A percentile compares a stretch with the other conserved stretches of the same genome.
These are phyloP conservation scores for Drosophila koepferae DNA, from an alignment of 2,888 invertebrate species.

Conservation along the genomic window DNA sequence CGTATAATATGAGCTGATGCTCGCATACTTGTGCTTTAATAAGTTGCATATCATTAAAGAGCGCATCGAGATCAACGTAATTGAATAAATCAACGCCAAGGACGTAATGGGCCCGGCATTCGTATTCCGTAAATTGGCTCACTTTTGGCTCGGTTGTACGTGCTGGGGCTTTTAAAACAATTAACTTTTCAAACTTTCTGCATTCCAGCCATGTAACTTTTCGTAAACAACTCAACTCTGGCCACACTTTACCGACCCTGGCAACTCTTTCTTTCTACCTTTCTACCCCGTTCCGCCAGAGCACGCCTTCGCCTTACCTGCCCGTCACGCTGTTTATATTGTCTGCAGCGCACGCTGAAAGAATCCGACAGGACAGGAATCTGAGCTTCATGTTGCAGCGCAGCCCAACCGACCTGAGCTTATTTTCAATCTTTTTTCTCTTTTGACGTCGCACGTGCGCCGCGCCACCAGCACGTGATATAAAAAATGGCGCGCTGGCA, in stretches of 20 bases:
- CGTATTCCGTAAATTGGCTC: slow-evolving; percentile 32
- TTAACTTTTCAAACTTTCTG: slow-evolving; percentile 66
- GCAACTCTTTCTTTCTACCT: slow-evolving; percentile 31
- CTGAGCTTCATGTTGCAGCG: slow-evolving; percentile 49
- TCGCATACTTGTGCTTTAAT: slow-evolving; percentile 40
- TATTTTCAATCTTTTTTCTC: slow-evolving; percentile 58
- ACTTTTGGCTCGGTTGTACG: slow-evolving; percentile 45
- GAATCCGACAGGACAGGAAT: slow-evolving; percentile 67
- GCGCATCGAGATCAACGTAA: slow-evolving; percentile 44
- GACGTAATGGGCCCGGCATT: slow-evolving; percentile 17
- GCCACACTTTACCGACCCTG: slow-evolving; percentile 19
- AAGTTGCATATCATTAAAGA: slow-evolving; percentile 53
- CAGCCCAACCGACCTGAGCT: slow-evolving; percentile 53
- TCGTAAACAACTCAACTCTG: slow-evolving; percentile 37
- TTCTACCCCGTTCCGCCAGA: background rate
- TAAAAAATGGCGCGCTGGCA: slow-evolving; percentile 54
- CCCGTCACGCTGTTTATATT: slow-evolving; percentile 60
- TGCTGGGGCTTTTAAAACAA: slow-evolving; percentile 70
- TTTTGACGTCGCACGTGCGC: slow-evolving; percentile 52
- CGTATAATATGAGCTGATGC: slow-evolving; percentile 30
- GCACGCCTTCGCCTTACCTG: slow-evolving; percentile 18
- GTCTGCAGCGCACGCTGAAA: slow-evolving; percentile 53
- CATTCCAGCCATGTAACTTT: slow-evolving; percentile 44
- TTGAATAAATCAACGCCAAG: slow-evolving; percentile 60
- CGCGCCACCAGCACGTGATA: slow-evolving; percentile 51